Conservation (phyloP, 2,797 vertebrate genomes). For the Malurus leucopterus region DNA sequence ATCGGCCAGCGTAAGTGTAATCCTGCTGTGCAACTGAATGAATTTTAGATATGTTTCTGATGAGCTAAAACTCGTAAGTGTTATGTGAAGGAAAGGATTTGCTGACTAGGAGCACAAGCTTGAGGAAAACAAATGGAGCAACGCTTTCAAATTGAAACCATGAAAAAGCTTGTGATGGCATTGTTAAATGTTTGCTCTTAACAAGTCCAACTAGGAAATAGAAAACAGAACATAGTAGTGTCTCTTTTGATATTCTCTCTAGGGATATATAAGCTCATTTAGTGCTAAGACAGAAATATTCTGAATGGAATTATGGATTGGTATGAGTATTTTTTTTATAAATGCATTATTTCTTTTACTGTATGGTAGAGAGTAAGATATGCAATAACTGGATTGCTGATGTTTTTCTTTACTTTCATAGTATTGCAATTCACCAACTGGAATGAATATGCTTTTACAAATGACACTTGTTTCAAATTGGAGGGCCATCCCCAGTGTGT, state of each 20-base stretch:
- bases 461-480: background rate
- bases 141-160: background rate
- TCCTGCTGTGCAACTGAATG: background rate
- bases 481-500: background rate
- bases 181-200: background rate
- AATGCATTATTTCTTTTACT: background rate
- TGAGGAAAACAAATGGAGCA: background rate
- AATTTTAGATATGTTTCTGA: background rate
- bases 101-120: background rate
- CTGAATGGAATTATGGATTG: background rate
- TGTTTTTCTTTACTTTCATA: background rate
- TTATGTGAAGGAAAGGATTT: background rate
- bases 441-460: background rate
- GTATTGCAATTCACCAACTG: background rate
- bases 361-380: background rate
- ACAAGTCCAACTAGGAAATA: background rate
- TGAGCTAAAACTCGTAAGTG: background rate
- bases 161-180: background rate
- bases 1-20: constrained; percentile 88
- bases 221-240: background rate
- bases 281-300: background rate
- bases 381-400: background rate
- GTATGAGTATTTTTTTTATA: background rate
- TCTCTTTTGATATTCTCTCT: background rate
- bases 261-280: background rate